Conservation (phyloP, 2,113 vertebrate genomes). For the Rostratula benghalensis region DNA sequence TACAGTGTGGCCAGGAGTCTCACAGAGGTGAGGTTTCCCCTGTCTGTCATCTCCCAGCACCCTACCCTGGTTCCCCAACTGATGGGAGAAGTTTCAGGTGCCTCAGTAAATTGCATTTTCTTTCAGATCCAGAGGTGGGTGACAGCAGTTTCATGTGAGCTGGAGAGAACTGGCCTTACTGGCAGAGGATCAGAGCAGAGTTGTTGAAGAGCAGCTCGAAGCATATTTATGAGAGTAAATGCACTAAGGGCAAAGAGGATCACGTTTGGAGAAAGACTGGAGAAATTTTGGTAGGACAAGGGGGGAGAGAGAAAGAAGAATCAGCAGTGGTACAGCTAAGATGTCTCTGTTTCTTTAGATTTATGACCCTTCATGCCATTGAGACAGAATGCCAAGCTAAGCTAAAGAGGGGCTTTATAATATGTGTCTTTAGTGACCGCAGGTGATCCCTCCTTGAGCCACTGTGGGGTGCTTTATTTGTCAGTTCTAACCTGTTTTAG, state of each 20-base stretch:
- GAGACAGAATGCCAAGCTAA: not conserved
- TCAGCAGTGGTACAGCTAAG: not conserved
- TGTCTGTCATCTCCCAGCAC: not conserved
- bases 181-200: not conserved
- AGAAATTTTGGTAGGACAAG: not conserved
- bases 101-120: not conserved
- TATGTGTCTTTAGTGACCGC: not conserved
- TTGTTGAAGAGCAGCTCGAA: not conserved
- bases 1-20: not conserved
- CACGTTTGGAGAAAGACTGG: not conserved
- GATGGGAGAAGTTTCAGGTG: not conserved
- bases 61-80: not conserved
- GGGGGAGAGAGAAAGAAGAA: not conserved
- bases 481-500: not conserved
- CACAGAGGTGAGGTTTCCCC: not conserved
- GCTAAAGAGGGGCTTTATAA: not conserved
- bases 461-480: not conserved
- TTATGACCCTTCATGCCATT: rapidly evolving
- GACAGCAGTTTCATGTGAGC: not conserved
- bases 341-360: not conserved
- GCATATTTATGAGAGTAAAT: not conserved
- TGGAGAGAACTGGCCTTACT: not conserved
- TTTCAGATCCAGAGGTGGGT: not conserved
- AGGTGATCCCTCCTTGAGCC: not conserved
- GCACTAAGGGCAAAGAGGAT: not conserved